Conservation (phyloP, 2,113 vertebrate genomes). For the Balaeniceps rex region DNA sequence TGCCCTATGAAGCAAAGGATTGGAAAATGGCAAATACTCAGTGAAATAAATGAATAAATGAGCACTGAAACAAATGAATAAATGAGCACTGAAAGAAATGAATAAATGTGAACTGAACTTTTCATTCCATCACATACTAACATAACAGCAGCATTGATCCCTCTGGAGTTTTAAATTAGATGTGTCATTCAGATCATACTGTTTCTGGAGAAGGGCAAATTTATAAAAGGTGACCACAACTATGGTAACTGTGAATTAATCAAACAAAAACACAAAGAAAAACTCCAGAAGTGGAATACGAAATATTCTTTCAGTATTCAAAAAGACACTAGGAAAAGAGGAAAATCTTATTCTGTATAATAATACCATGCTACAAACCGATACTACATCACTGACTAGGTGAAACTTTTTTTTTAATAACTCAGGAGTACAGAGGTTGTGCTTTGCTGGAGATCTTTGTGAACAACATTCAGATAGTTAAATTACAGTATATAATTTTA, state of each 20-base stretch:
- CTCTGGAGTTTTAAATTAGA: neutral
- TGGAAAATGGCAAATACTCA: neutral
- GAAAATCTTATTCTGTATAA: neutral
- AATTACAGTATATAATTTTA: neutral
- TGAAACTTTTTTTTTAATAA: neutral
- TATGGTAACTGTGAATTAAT: neutral
- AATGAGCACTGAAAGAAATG: neutral
- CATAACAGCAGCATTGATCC: neutral
- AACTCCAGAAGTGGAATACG: neutral
- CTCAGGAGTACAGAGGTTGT: neutral
- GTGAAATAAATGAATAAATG: too few relatives aligned
- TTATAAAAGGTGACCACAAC: neutral
- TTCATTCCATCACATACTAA: neutral
- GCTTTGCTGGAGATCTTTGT: neutral
- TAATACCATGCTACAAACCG: neutral
- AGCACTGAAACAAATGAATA: neutral
- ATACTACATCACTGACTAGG: neutral
- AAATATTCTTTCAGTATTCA: neutral
- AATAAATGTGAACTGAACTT: neutral
- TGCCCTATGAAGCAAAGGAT: neutral
- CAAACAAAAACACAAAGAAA: neutral
- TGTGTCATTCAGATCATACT: neutral
- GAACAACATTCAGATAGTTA: neutral
- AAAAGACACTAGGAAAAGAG: neutral
- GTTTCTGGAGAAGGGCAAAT: neutral